These are phyloP conservation scores for Recurvirostra avosetta DNA, from an alignment of 2,113 vertebrate species.

Conservation along the genomic window DNA sequence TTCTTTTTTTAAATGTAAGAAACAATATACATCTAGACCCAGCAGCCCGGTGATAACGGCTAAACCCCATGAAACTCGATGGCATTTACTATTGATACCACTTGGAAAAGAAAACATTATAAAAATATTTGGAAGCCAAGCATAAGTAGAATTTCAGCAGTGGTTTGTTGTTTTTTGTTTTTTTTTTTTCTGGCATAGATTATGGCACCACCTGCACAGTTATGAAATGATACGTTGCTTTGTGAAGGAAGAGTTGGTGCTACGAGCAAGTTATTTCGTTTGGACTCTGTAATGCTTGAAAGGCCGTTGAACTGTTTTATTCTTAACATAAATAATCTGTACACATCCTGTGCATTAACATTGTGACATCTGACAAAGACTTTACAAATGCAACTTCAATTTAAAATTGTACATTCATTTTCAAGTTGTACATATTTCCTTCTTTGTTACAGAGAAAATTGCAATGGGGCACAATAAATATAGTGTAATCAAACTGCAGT, in stretches of 20 bases:
- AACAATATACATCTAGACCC: slow-evolving; percentile 30
- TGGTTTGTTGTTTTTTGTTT: slow-evolving; percentile 47
- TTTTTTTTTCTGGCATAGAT: slow-evolving; percentile 40
- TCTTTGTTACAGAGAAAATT: slow-evolving; percentile 63
- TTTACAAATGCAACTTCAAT: slow-evolving; percentile 67
- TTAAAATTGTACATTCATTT: slow-evolving; percentile 71
- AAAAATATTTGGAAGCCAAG: slow-evolving; percentile 68
- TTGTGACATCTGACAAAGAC: slow-evolving; percentile 54
- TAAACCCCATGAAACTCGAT: slow-evolving; percentile 17
- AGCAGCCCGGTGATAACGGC: slow-evolving; percentile 13
- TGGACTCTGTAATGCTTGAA: slow-evolving; percentile 60
- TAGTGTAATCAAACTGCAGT: slow-evolving; percentile 49
- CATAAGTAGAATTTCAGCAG: slow-evolving; percentile 60
- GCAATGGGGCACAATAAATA: slow-evolving; percentile 73
- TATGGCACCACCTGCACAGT: slow-evolving; percentile 15
- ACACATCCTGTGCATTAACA: slow-evolving; percentile 65
- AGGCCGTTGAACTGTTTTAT: slow-evolving; percentile 59
- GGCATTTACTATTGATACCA: slow-evolving; percentile 53
- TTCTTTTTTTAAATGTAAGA: background rate
- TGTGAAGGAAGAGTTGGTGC: slow-evolving; percentile 44
- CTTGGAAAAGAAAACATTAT: slow-evolving; percentile 61
- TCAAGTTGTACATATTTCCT: slow-evolving; percentile 67
- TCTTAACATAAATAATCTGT: slow-evolving; percentile 70
- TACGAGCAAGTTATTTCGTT: slow-evolving; percentile 10
- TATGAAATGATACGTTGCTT: slow-evolving; percentile 31